Evolutionary conservation across 1,140 invertebrate genomes (phyloP).

Genomic region (Popillia japonica): DNA sequence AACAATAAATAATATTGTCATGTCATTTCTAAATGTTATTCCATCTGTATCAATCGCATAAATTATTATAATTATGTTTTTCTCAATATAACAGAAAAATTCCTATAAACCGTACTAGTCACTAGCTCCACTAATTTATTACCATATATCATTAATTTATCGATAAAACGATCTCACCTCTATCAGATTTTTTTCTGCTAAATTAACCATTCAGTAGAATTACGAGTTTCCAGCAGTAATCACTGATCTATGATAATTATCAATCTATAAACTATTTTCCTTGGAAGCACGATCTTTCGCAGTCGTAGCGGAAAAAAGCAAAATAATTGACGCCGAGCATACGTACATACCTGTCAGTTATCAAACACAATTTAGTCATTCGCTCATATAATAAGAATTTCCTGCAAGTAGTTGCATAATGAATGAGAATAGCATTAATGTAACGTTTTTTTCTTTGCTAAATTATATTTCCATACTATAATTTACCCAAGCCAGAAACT

Average conservation of each 20-base stretch:
- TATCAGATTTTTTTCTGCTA: neutral
- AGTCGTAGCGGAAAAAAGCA: neutral
- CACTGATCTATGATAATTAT: constrained; percentile 1
- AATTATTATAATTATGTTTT: constrained; percentile 5
- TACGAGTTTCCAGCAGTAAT: neutral
- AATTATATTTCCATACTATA: too few species aligned
- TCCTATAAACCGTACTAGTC: neutral
- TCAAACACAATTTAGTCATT: neutral
- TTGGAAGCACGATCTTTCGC: neutral
- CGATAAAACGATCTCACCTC: neutral
- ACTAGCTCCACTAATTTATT: neutral
- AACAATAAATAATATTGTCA: neutral
- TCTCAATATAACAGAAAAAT: neutral
- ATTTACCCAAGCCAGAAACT: too few species aligned
- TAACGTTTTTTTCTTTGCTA: too few species aligned
- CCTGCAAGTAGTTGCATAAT: too few species aligned
- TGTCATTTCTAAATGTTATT: neutral
- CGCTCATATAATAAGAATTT: too few species aligned
- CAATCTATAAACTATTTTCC: neutral
- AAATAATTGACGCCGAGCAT: neutral
- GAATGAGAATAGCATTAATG: too few species aligned
- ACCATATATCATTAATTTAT: constrained; percentile 4
- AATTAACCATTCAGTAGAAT: neutral
- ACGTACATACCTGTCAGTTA: constrained; percentile 1
- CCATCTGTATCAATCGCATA: neutral